Evolutionary conservation across 2,888 invertebrate genomes (phyloP).

Genomic region (Drosophila subquinaria): DNA sequence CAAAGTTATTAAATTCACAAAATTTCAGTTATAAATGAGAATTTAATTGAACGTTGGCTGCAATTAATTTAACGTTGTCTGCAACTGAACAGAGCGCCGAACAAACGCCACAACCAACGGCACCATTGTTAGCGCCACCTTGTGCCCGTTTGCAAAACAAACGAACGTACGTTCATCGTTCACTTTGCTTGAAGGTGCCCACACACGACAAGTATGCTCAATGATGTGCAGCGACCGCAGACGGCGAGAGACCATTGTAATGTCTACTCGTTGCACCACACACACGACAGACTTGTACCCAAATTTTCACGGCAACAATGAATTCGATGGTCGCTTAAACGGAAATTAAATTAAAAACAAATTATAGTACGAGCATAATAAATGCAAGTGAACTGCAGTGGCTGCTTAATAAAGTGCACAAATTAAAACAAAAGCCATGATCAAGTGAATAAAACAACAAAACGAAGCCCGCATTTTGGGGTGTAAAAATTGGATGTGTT

Average conservation of each 20-base stretch:
- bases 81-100: too few species aligned
- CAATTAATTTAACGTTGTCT: too few species aligned
- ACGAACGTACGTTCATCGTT: slow-evolving; percentile 23
- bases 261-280: too few species aligned
- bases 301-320: too few species aligned
- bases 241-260: too few species aligned
- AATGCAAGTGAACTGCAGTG: slow-evolving; percentile 32
- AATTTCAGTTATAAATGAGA: too few species aligned
- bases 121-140: background rate
- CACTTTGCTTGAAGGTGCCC: too few species aligned
- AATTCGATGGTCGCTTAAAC: slow-evolving; percentile 27
- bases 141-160: slow-evolving; percentile 51
- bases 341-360: slow-evolving; percentile 47
- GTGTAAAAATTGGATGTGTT: slow-evolving; percentile 50
- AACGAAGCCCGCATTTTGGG: slow-evolving; percentile 45
- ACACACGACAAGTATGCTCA: too few species aligned
- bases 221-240: too few species aligned
- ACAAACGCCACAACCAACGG: background rate
- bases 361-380: slow-evolving; percentile 43
- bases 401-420: slow-evolving; percentile 39
- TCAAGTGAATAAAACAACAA: slow-evolving; percentile 28
- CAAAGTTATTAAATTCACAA: too few species aligned
- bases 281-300: too few species aligned
- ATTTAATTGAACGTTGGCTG: too few species aligned
- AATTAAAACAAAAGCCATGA: slow-evolving; percentile 42